Percentiles rank a stretch among this genome's conserved stretches.
phyloP scores from a whole-genome alignment of 2,797 vertebrate species.

The Linurgus olivaceus region DNA sequence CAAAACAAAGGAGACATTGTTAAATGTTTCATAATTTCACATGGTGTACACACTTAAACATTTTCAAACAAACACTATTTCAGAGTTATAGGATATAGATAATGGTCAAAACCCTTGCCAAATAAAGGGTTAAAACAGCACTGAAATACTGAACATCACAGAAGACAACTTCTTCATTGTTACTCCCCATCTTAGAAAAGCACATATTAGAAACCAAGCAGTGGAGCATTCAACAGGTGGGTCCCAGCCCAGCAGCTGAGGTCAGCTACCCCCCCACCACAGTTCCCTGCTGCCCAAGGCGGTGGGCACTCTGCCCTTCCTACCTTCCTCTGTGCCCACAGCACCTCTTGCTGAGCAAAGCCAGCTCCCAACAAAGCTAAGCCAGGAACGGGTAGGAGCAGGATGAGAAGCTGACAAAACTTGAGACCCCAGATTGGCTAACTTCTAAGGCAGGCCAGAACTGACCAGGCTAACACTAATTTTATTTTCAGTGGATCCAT shows the following conservation, averaged over 20 bases:
- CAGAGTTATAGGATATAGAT: background rate
- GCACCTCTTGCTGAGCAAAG: background rate
- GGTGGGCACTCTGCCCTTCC: background rate
- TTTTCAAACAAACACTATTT: background rate
- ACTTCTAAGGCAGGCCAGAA: background rate
- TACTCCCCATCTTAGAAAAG: background rate
- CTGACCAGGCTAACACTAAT: background rate
- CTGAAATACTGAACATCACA: fast-evolving
- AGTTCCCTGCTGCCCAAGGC: fast-evolving
- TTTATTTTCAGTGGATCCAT: background rate
- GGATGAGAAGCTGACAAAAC: background rate
- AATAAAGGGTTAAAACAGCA: background rate
- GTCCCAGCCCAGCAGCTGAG: background rate
- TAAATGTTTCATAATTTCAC: background rate
- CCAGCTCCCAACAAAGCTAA: background rate
- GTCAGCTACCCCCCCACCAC: background rate
- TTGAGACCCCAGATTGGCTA: background rate
- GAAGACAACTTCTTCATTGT: background rate
- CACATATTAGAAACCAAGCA: background rate
- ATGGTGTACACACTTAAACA: fast-evolving
- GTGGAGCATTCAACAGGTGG: background rate
- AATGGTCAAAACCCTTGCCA: background rate
- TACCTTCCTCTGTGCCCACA: background rate
- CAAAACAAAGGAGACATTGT: conserved; percentile 42
- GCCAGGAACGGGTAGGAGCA: background rate